Base-by-base conservation (phyloP, 1,140 invertebrate species). In the Trichonephila clavipes region DNA sequence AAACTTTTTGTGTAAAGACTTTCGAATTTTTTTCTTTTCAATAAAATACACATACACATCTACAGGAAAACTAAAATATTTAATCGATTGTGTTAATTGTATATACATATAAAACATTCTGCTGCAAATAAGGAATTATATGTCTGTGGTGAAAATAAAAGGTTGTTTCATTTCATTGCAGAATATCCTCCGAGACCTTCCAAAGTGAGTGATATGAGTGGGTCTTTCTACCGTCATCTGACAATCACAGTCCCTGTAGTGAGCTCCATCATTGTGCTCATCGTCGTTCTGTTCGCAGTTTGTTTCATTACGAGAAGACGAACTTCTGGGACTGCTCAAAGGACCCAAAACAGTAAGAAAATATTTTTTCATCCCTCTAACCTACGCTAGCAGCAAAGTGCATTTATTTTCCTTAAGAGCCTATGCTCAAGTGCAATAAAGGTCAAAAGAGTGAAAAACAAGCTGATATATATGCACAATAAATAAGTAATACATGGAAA, bases 221-320 rank as follows among this genome's bases (percentile, higher is more conserved):
- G 88, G 6, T 94, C 86, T 28, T 92, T 92, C 72, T 94, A 94
- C 51, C 77, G 93, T 19, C 93, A 94, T 82, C 64, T 94, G 58
- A 94, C 93, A 44, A 90, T 94, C 62, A 94, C 93, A 19, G 88
- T 94, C 14, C 92, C 92, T 12, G 77, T 94, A 21, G 92, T 89
- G 34, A 88, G 92, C 28, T 94, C 92, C 34, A 58, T 89, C 66
- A 88, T 94, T 83, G 92, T 94, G 40, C 44, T 94, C 8, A 21
- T 89, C 19, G 86, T 94, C 10, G 69, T 94, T 18, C 28, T 89
- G 19, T 88, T 69, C 10, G 86, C 64, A 58, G 88, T 85, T 24
- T 94, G 93, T 81, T 85, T 94, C 77, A 90, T 94, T 40, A 94
- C 81, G 19, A 44, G 90, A 85, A 40, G 87, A 14, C 28, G 87